Evolutionary conservation across 2,888 invertebrate species (phyloP), one percentile per base, ranked within the genome.

Genomic region (Prosapia bicincta): DNA sequence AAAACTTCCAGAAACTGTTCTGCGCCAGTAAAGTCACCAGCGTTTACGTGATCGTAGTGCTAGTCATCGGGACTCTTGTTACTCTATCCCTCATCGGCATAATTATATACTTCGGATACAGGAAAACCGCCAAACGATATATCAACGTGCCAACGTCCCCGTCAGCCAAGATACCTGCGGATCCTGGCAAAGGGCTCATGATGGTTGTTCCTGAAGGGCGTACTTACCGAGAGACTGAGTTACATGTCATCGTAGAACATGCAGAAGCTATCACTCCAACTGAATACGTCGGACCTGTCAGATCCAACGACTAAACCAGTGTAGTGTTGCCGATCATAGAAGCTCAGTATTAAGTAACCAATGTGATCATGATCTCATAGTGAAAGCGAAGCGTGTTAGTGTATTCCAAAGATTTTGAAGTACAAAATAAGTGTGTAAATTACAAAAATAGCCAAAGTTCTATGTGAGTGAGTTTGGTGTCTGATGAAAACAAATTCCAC

Each of bases 181-280:
- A 66, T 23, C 20, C 66, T n/a, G 71, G 54, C 26, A 79, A 77
- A 66, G 76, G 79, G 66, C 80, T 79, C 69, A 76, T 80, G 83
- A 85, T 94, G 84, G 92, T 95, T 72, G 89, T 93, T 82, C 94
- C 95, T 0, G 94, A 94, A 81, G 92, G 93, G 0, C 89, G 92
- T 82, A 92, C 94, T 20, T 95, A 95, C 83, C 88, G 92, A 82
- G 94, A 95, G 86, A 95, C 95, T 10, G 94, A 95, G 85, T 90
- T 95, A 81, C 92, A 94, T 84, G 93, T 95, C 82, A 92, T 95
- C 83, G 91, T 94, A 80, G 95, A 95, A 87, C 90, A 92, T 84
- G 92, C 93, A 67, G 93, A 94, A 85, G 90, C 94, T 25, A 78
- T 79, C 30, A 77, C 77, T 73, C 76, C 32, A 24, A 76, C 75